Conservation (phyloP, 2,797 vertebrate genomes). For the Salarias fasciatus region DNA sequence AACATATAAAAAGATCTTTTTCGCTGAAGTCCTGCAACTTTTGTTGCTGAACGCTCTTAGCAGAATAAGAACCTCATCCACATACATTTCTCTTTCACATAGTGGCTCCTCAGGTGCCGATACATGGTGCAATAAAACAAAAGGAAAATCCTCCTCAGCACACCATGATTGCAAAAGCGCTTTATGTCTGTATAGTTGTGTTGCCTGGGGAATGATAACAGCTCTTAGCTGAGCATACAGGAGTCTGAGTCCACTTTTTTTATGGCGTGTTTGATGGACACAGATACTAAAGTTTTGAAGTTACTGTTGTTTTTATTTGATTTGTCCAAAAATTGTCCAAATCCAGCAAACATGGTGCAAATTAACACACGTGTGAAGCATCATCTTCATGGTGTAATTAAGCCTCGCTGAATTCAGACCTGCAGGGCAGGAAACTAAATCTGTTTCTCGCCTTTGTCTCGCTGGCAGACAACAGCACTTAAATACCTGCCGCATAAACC, state of each 20-base stretch:
- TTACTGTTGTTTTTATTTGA: background rate
- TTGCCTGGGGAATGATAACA: background rate
- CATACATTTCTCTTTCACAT: background rate
- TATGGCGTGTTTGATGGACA: background rate
- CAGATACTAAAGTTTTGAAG: background rate
- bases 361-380: no score
- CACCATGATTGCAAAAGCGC: background rate
- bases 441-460: conserved; percentile 7
- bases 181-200: background rate
- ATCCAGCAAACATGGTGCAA: no score
- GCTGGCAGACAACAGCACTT: conserved; percentile 29
- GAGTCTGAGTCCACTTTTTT: background rate
- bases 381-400: conserved; percentile 22
- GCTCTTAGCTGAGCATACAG: background rate
- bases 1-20: background rate
- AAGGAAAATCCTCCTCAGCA: background rate
- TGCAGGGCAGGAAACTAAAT: background rate
- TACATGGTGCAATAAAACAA: background rate
- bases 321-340: no score
- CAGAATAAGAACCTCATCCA: no score
- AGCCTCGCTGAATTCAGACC: conserved; percentile 22
- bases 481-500: conserved; percentile 53
- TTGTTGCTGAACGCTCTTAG: background rate
- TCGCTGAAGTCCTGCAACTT: background rate
- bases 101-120: background rate